Evolutionary conservation across 1,140 invertebrate genomes (phyloP), one percentile per base, ranked within the genome.

Genomic region (Drosophila novamexicana): DNA sequence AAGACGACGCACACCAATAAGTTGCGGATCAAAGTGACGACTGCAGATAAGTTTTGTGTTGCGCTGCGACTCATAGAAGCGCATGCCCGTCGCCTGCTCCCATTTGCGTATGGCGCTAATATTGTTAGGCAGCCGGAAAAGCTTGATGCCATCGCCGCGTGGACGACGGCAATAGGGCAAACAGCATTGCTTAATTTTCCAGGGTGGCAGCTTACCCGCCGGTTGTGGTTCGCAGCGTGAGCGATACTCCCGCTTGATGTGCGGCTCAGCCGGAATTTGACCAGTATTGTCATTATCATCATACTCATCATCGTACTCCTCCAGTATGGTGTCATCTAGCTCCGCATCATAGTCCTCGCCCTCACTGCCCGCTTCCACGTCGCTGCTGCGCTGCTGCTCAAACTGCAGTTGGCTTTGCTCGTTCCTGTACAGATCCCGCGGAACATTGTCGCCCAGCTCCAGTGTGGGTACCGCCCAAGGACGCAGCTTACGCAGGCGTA

Each of bases 11-110:
- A 90, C 86, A 0, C 85, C 85, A 39, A 90, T 90, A 5, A 90
- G 45, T 7, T 76, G 64, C 32, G 85, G 75, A 7, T 85, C 81
- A 52, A 90, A 90, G 63, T 90, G 85, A 1, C 81, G 81, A 47
- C 85, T 90, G 16, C 85, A 90, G 22, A 90, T 85, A 10, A 90
- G 69, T 0, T 84, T 83, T 7, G 85, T 90, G 39, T 90, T 90
- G 1, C 85, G 75, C n/a, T 90, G 85, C 0, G 85, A 81, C 45
- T 81, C 81, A 6, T 79, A 79, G 22, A 90, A 85, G 2, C 53
- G 66, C 71, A 90, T 90, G 10, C 86, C 85, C 2, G 81, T 85
- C 10, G 81, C 86, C 18, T 45, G 32, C 39, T 90, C 85, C 85
- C 85, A 90, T 47, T 85, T 76, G 16, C 40, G 73, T 34, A 90